Conservation (phyloP, 2,113 vertebrate species). For the Passer domesticus region DNA sequence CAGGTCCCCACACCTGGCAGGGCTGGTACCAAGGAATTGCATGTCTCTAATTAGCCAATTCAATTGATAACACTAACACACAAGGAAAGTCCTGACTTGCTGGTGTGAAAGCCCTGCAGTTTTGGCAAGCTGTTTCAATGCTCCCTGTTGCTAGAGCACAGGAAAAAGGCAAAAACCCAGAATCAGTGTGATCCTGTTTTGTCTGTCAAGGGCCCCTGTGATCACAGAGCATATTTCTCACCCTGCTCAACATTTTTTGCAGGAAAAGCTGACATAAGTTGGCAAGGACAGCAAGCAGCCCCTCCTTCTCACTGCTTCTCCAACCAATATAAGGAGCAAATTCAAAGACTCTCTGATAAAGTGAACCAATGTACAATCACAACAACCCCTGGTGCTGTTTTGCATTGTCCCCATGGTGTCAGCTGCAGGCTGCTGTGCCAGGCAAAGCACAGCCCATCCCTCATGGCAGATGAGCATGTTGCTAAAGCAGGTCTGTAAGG, state of each 20-base stretch:
- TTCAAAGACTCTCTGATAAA: background rate
- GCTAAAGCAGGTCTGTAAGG: background rate
- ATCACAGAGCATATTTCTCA: conserved; percentile 64
- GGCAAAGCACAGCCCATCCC: background rate
- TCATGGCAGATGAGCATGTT: background rate
- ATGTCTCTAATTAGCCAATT: background rate
- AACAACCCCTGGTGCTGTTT: background rate
- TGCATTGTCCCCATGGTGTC: background rate
- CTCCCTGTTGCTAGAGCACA: conserved; percentile 22
- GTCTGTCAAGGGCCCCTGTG: conserved; percentile 37
- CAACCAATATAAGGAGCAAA: background rate
- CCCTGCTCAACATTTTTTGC: conserved; percentile 28
- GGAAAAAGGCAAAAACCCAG: conserved; percentile 19
- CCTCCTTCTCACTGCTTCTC: conserved; percentile 9
- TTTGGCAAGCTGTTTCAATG: conserved; percentile 13
- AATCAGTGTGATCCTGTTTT: conserved; percentile 49
- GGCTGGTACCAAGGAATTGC: background rate
- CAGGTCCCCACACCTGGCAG: background rate
- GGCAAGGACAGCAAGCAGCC: conserved; percentile 24
- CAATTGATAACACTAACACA: background rate
- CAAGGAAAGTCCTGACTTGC: background rate
- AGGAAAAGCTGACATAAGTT: conserved; percentile 21
- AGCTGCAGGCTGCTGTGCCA: background rate
- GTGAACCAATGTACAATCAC: background rate
- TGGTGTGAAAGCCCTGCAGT: background rate